Percentiles rank a stretch among this genome's conserved stretches.
phyloP scores from a whole-genome alignment of 2,113 vertebrate species.

The Hiodon alosoides region DNA sequence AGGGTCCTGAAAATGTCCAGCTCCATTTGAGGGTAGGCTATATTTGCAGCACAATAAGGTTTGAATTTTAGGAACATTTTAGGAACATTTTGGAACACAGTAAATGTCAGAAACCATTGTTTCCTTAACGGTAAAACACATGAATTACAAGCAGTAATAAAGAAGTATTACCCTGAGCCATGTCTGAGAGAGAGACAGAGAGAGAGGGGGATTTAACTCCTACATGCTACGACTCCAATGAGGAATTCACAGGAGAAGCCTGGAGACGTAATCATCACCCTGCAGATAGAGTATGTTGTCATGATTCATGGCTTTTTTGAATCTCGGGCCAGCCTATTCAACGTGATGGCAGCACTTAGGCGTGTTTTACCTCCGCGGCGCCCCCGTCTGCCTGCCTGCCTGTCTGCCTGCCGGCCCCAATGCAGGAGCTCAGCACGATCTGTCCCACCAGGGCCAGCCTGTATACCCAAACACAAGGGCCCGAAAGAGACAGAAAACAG shows the following conservation, averaged over 20 bases:
- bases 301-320: background rate
- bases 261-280: background rate
- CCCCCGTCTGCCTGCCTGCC: background rate
- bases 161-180: background rate
- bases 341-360: constrained; percentile 1
- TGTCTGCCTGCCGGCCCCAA: background rate
- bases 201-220: background rate
- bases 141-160: background rate
- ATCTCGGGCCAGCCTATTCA: background rate
- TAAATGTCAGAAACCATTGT: background rate
- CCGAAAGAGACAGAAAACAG: background rate
- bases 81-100: too few species aligned
- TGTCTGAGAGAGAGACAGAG: background rate
- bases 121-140: background rate
- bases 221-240: background rate
- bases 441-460: background rate
- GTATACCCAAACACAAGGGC: background rate
- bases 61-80: background rate
- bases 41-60: background rate
- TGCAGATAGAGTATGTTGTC: background rate
- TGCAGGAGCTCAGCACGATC: background rate
- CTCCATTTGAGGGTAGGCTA: background rate
- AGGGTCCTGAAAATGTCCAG: background rate
- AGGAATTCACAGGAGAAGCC: background rate
- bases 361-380: background rate